Percentiles rank a stretch among this genome's conserved stretches.
Evolutionary conservation across 2,797 vertebrate species (phyloP).

Genomic region (Melopsittacus undulatus): DNA sequence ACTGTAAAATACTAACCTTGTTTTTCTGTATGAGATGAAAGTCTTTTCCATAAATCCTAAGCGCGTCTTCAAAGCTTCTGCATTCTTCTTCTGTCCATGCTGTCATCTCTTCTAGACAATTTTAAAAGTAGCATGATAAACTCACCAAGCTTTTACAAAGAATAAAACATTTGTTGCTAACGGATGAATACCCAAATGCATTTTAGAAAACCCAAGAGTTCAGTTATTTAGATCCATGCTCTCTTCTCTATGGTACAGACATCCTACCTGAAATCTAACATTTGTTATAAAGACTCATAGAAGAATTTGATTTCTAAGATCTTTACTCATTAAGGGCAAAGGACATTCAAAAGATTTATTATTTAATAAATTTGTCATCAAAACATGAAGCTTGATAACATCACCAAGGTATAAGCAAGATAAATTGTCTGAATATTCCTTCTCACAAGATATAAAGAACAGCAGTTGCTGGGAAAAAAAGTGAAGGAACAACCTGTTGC

Average conservation of each 20-base stretch:
- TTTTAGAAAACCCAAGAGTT: neutral
- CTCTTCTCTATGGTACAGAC: neutral
- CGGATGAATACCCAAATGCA: neutral
- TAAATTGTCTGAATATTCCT: neutral
- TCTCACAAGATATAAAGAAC: neutral
- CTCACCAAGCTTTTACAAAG: neutral
- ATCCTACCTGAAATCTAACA: neutral
- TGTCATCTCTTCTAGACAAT: slow-evolving; percentile 85
- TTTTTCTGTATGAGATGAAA: slow-evolving; percentile 99
- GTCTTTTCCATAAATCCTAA: slow-evolving; percentile 97
- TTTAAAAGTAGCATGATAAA: neutral
- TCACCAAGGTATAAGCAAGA: neutral
- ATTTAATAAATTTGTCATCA: neutral
- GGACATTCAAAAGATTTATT: neutral
- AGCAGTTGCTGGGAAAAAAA: neutral
- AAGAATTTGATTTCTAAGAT: neutral
- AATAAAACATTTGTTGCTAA: neutral
- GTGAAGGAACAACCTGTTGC: neutral
- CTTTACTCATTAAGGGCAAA: neutral
- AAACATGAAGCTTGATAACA: neutral
- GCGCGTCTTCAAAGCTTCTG: slow-evolving; percentile 95
- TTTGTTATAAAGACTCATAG: neutral
- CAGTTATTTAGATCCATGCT: neutral
- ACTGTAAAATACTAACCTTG: slow-evolving; percentile 81
- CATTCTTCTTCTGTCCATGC: slow-evolving; percentile 98